A percentile compares a stretch with the other conserved stretches of the same genome.
Evolutionary conservation across 2,888 invertebrate species (phyloP).

Genomic region (Ophraella communa): DNA sequence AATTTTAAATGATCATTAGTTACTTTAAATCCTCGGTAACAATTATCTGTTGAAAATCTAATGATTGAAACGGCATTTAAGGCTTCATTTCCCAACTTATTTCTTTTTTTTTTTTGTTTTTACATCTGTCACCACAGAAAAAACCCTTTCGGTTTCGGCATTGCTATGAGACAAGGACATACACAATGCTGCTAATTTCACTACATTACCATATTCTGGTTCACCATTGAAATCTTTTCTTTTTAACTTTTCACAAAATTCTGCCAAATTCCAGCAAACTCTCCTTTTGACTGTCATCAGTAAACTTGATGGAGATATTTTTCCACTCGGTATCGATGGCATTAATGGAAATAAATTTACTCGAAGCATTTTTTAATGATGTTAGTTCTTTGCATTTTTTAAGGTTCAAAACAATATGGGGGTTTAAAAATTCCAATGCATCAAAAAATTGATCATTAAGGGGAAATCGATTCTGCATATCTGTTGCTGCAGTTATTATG

Average conservation of each 20-base stretch:
- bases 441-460: conserved; percentile 16
- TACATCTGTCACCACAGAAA: conserved; percentile 26
- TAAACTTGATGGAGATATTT: conserved; percentile 10
- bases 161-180: conserved; percentile 20
- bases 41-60: not conserved
- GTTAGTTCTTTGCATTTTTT: not conserved
- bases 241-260: conserved; percentile 11
- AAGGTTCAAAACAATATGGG: not conserved
- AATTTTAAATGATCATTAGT: no score
- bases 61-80: not conserved
- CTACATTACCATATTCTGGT: not conserved
- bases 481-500: conserved; percentile 9
- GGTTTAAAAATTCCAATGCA: conserved; percentile 3
- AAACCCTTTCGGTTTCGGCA: conserved; percentile 30
- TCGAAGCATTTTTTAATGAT: not conserved
- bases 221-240: not conserved
- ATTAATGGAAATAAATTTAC: not conserved
- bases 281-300: conserved; percentile 1
- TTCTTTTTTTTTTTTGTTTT: not conserved
- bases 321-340: conserved; percentile 2
- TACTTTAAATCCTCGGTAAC: not conserved
- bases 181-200: conserved; percentile 2
- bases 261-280: no score
- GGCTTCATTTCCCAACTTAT: not conserved
- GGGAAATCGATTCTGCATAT: conserved; percentile 23